Evolutionary conservation across 1,140 invertebrate species (phyloP).

Genomic region (Thaumetopoea pityocampa): DNA sequence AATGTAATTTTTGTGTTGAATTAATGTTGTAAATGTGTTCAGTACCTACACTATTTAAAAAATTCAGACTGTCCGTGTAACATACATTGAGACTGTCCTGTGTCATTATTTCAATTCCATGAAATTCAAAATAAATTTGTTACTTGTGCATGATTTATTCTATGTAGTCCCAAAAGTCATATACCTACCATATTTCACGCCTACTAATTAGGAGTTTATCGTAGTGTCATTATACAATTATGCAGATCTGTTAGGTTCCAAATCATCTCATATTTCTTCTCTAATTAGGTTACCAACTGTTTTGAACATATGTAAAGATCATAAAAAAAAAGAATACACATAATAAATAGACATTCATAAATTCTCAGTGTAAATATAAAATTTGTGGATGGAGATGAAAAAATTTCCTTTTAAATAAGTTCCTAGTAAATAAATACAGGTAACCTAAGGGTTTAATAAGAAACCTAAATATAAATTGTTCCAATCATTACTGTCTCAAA

Average conservation of each 20-base stretch:
- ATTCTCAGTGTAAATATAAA: constrained; percentile 7
- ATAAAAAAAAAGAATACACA: constrained; percentile 5
- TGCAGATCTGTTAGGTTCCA: not conserved
- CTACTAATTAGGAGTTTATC: too few relatives aligned
- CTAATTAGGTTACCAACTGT: constrained; percentile 13
- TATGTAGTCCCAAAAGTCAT: too few relatives aligned
- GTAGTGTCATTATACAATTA: too few relatives aligned
- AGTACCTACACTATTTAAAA: too few relatives aligned
- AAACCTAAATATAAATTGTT: constrained; percentile 15
- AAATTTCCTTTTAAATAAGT: not conserved
- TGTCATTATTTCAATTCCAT: too few relatives aligned
- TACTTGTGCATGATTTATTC: too few relatives aligned
- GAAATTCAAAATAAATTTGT: too few relatives aligned
- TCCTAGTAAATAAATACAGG: constrained; percentile 4
- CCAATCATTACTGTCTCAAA: constrained; percentile 14
- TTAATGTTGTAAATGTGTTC: too few relatives aligned
- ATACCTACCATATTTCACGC: too few relatives aligned
- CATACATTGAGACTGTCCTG: too few relatives aligned
- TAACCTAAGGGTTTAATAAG: constrained; percentile 18
- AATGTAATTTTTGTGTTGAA: too few relatives aligned
- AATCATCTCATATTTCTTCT: constrained; percentile 15
- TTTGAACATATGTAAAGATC: constrained; percentile 3
- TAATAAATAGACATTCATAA: constrained; percentile 7
- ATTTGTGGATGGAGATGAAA: not conserved
- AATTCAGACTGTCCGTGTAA: too few relatives aligned